These are phyloP conservation scores for Gonatopus flavifemur DNA, from an alignment of 1,140 invertebrate species.

Conservation along the genomic window DNA sequence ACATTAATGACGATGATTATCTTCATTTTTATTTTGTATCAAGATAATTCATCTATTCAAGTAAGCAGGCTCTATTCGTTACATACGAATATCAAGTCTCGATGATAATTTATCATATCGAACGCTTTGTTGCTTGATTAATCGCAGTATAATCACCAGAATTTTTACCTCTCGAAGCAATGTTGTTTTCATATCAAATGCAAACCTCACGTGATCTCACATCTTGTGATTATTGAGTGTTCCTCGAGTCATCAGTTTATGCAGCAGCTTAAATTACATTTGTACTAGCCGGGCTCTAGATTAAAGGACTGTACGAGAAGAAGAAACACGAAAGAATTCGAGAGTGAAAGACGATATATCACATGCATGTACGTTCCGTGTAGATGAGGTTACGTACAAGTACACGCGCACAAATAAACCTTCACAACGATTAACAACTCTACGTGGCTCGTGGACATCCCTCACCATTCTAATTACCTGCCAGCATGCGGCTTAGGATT, in stretches of 20 bases:
- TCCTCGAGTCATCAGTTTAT: not conserved
- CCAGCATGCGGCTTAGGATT: slow-evolving; percentile 32
- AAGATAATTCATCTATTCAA: not conserved
- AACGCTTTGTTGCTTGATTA: too few relatives aligned
- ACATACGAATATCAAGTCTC: not conserved
- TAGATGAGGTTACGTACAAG: slow-evolving; percentile 1
- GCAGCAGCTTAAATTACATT: slow-evolving; percentile 7
- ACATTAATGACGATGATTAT: too few relatives aligned
- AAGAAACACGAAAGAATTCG: too few relatives aligned
- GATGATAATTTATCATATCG: too few relatives aligned
- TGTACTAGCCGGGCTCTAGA: not conserved
- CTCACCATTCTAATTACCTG: slow-evolving; percentile 38
- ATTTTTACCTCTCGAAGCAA: too few relatives aligned
- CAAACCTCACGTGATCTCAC: too few relatives aligned
- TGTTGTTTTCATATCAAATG: too few relatives aligned
- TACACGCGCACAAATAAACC: not conserved
- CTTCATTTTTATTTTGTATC: too few relatives aligned
- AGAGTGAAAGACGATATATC: too few relatives aligned
- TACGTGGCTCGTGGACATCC: slow-evolving; percentile 32
- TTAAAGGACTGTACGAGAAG: slow-evolving; percentile 9
- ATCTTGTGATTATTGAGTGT: slow-evolving; percentile 7
- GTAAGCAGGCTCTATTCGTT: not conserved
- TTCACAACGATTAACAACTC: slow-evolving; percentile 24
- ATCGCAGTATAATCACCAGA: too few relatives aligned
- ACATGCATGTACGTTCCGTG: too few relatives aligned